Evolutionary conservation across 2,113 vertebrate genomes (phyloP), one percentile per base, ranked within the genome.

Genomic region (Hyla sarda): DNA sequence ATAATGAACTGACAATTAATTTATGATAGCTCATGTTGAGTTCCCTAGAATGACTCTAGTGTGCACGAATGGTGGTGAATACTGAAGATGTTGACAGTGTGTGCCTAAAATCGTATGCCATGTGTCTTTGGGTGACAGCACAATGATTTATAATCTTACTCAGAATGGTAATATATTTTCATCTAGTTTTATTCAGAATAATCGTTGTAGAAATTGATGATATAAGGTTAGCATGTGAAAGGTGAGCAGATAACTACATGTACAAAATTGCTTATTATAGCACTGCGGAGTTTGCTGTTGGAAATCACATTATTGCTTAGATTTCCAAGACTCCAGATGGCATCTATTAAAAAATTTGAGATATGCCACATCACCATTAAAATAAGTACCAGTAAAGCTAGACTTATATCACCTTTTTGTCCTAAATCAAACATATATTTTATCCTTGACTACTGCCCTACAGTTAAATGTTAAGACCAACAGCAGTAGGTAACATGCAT

Each of bases 1-100:
- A 60, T 72, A 56, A 83, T 82, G 67, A 32, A 67, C 23, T 19
- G 47, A 37, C 47, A 50, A 54, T 82, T 71, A 10, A 71, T 71
- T 71, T 82, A 34, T 52, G 16, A 47, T n/a, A 21, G 52, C 19
- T 79, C 34, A 37, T 79, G 30, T 32, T 79, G 76, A 58, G 54
- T 37, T 58, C 37, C 34, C 8, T 13, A n/a, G 30, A 37, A 37
- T 79, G 52, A 32, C 5, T 45, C 21, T 45, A 25, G 12, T 25
- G 23, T 60, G 56, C 58, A n/a, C 60, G 21, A 58, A 12, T 80
- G 23, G 6, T 60, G 34, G 76, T 21, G 19, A 30, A 48, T 50
- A 16, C 11, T 25, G 5, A 21, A 60, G 60, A 10, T 37, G 9
- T 32, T 17, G 16, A 41, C 52, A n/a, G 56, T 25, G 9, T 77